Base-by-base conservation (phyloP, 2,113 vertebrate species). In the Semnornis frantzii region DNA sequence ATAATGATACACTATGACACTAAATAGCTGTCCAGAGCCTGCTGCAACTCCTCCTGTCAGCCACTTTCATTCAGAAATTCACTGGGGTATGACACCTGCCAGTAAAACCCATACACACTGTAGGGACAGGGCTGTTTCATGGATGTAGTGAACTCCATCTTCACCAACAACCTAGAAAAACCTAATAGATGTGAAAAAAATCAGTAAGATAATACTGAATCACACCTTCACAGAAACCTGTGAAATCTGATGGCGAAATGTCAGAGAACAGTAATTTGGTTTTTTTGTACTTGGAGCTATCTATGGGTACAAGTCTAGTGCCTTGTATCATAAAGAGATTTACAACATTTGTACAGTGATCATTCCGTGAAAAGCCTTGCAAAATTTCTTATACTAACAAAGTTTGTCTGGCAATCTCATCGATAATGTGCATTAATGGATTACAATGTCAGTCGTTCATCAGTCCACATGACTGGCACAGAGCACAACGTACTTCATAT, bases 331-430 rank as follows among this genome's bases (percentile, higher is more conserved):
- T 60, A 79, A 95, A 80, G 25, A 96, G 78, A 82, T 24, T 86
- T 77, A 85, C 42, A 79, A 88, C 92, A 87, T 25, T 81, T 74
- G 66, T 72, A 75, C 64, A 70, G 24, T 70, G 46, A 89, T 88
- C 72, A 78, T 31, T 34, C 17, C 17, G 62, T 50, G 13, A 87
- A 86, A 89, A 58, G 64, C 42, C 82, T 91, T 70, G 25, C 39
- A 81, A 78, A 65, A 89, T 85, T 77, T 94, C 85, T 91, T 92
- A 58, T 70, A 88, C 82, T 92, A 93, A 85, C 89, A 52, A 92
- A 88, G 39, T 79, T 65, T 78, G 42, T 54, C 57, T 44, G 82
- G 44, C 50, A 74, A 91, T 31, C 73, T 95, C 34, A 88, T 84
- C 64, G 46, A 34, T 91, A 55, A 85, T 46, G 33, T 88, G n/a